Percentiles rank a stretch among this genome's conserved stretches.
Conservation (phyloP, 2,113 vertebrate genomes). For the Sander lucioperca region DNA sequence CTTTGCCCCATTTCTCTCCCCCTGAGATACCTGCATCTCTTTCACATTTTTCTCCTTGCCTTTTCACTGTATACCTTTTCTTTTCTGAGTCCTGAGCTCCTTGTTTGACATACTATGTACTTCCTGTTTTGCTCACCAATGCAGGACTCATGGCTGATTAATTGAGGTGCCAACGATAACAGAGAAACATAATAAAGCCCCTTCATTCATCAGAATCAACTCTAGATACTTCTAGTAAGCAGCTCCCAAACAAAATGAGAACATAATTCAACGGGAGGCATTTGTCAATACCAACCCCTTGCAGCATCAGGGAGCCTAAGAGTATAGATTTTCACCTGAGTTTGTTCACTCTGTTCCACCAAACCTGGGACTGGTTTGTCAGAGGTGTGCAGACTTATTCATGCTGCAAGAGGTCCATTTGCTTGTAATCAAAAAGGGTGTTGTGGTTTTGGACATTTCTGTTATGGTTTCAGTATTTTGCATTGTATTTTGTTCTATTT, state of each 20-base stretch:
- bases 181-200: slow-evolving; percentile 15
- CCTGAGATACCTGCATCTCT: neutral
- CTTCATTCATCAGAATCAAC: slow-evolving; percentile 44
- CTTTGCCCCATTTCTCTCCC: neutral
- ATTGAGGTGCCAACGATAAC: slow-evolving; percentile 9
- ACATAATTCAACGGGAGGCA: slow-evolving; percentile 40
- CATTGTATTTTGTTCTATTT: too few species aligned
- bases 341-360: slow-evolving; percentile 19
- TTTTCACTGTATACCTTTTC: neutral
- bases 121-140: neutral
- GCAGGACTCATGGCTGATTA: slow-evolving; percentile 17
- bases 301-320: neutral
- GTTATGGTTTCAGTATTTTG: too few species aligned
- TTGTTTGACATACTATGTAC: neutral
- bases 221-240: slow-evolving; percentile 13
- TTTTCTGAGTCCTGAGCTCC: neutral
- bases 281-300: slow-evolving; percentile 32
- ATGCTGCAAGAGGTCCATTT: slow-evolving; percentile 48
- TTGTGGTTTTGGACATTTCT: too few species aligned
- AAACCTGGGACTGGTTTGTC: neutral
- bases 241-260: slow-evolving; percentile 21
- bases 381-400: slow-evolving; percentile 15
- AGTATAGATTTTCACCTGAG: slow-evolving; percentile 54
- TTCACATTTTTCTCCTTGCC: neutral
- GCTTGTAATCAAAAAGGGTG: slow-evolving; percentile 46